These are phyloP conservation scores for Yponomeuta malinellus DNA, from an alignment of 2,888 invertebrate species.

Conservation along the genomic window DNA sequence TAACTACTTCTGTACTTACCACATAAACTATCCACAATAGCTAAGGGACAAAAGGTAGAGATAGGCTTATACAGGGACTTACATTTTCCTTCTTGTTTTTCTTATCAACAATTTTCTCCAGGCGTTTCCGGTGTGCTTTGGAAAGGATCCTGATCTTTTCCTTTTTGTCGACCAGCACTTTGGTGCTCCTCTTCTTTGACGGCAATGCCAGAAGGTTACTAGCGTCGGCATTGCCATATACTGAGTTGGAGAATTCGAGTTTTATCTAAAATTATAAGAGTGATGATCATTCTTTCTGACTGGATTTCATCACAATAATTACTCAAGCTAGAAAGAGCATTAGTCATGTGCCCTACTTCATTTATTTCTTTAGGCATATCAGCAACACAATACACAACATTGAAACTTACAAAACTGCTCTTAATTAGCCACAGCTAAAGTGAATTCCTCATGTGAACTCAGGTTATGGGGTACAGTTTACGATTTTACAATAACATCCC, in stretches of 20 bases:
- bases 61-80: constrained; percentile 38
- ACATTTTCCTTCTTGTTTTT: constrained; percentile 94
- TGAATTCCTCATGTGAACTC: too few species aligned
- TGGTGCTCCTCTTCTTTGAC: constrained; percentile 86
- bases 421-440: too few species aligned
- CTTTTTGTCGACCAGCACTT: constrained; percentile 74
- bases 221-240: constrained; percentile 77
- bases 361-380: not conserved
- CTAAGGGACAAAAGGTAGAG: too few species aligned
- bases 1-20: too few species aligned
- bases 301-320: not conserved
- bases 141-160: constrained; percentile 82
- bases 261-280: constrained; percentile 71
- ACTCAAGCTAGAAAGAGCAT: not conserved
- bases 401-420: too few species aligned
- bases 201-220: constrained; percentile 90
- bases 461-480: too few species aligned
- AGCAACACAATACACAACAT: not conserved
- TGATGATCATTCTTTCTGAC: not conserved
- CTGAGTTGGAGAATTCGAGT: constrained; percentile 77
- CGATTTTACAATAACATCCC: too few species aligned
- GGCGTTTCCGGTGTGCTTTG: constrained; percentile 89
- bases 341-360: not conserved
- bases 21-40: too few species aligned
- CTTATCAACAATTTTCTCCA: constrained; percentile 90